phyloP scores from a whole-genome alignment of 1,140 invertebrate genomes.

The Panagrolaimus sp. region DNA sequence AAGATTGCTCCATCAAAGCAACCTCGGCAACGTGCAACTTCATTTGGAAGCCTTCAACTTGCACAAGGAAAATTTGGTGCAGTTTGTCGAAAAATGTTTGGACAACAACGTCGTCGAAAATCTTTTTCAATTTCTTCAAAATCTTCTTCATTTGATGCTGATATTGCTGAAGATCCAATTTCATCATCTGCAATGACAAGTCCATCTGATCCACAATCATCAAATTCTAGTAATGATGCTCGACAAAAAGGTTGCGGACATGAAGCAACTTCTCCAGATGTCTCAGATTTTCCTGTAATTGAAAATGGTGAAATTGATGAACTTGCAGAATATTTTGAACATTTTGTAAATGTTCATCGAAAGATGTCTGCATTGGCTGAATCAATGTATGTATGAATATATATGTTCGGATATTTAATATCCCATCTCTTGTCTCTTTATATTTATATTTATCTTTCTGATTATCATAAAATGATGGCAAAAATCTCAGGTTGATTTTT shows the following conservation, averaged over 20 bases:
- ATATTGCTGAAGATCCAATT: not conserved
- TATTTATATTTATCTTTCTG: no score
- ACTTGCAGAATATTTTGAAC: conserved; percentile 29
- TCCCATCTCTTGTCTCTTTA: no score
- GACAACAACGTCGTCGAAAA: conserved; percentile 10
- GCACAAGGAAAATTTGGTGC: not conserved
- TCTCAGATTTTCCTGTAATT: not conserved
- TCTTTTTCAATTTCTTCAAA: not conserved
- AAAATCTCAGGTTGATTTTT: no score
- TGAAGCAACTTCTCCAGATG: not conserved
- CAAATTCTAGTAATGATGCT: not conserved
- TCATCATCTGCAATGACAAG: not conserved
- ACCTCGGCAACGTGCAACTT: not conserved
- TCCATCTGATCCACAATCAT: not conserved
- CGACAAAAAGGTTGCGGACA: not conserved
- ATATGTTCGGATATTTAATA: no score
- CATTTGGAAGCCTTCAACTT: not conserved
- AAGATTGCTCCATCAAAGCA: not conserved
- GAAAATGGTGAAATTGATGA: conserved; percentile 24
- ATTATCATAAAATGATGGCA: no score
- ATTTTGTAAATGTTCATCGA: conserved; percentile 27
- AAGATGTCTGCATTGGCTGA: conserved; percentile 30
- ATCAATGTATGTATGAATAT: conserved; percentile 33
- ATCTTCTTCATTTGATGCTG: not conserved
- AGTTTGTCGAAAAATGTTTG: conserved; percentile 12